Conservation (phyloP, 2,113 vertebrate genomes). For the Capricornis sumatraensis region DNA sequence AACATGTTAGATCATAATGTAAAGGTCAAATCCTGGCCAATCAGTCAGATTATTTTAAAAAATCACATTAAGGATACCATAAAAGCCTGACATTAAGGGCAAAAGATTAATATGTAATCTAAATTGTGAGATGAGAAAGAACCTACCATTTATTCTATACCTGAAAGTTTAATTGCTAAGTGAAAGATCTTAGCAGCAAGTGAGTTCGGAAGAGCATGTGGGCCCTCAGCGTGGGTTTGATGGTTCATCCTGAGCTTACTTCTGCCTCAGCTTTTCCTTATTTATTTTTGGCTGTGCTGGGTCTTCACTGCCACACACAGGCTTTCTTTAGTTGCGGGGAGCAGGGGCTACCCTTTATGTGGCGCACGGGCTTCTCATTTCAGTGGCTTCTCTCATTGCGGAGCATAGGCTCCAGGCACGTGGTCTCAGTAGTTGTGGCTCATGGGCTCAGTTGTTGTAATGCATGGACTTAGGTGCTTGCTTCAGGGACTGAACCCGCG, state of each 20-base stretch:
- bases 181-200: neutral
- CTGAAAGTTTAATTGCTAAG: neutral
- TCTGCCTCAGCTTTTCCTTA: neutral
- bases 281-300: neutral
- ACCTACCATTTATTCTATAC: neutral
- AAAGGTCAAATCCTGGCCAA: neutral
- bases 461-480: neutral
- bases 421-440: neutral
- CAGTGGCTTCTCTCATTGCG: neutral
- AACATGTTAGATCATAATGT: neutral
- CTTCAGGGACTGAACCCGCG: neutral
- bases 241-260: neutral
- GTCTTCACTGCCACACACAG: neutral
- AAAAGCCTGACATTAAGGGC: constrained; percentile 17
- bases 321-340: neutral
- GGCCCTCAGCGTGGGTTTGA: neutral
- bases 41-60: neutral
- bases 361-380: neutral
- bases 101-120: constrained; percentile 6
- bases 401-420: neutral
- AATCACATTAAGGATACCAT: neutral
- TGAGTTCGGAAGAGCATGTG: neutral
- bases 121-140: neutral
- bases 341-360: neutral
- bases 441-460: neutral